Evolutionary conservation across 2,113 vertebrate species (phyloP).

Genomic region (Odocoileus hemionus): DNA sequence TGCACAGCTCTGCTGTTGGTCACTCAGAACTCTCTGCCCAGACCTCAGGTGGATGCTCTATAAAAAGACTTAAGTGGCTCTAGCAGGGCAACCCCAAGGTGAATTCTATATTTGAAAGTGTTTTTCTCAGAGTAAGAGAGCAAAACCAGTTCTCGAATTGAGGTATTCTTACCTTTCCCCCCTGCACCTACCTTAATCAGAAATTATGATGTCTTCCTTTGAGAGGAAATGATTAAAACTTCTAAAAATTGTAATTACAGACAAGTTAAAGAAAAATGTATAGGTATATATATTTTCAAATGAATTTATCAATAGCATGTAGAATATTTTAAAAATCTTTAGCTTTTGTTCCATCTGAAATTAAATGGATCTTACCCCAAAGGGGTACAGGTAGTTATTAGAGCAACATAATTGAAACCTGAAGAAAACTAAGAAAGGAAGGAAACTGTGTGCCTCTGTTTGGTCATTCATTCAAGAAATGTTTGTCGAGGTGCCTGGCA

Average conservation of each 20-base stretch:
- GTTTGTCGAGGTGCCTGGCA: not conserved
- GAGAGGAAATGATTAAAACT: not conserved
- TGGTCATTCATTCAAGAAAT: not conserved
- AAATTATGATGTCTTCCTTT: not conserved
- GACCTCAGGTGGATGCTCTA: not conserved
- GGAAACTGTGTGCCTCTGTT: not conserved
- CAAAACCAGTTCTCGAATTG: not conserved
- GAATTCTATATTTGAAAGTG: not conserved
- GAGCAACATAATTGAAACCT: not conserved
- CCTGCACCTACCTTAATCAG: not conserved
- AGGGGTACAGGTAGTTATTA: not conserved
- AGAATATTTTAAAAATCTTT: not conserved
- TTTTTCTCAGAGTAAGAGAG: not conserved
- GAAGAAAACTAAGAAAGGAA: not conserved
- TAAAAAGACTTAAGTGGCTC: not conserved
- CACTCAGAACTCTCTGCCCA: not conserved
- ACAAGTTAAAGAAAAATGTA: not conserved
- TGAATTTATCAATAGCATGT: not conserved
- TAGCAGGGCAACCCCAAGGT: not conserved
- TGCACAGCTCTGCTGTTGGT: not conserved
- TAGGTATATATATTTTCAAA: not conserved
- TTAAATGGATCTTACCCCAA: not conserved
- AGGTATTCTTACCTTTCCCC: not conserved
- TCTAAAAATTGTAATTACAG: conserved; percentile 7
- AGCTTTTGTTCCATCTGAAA: not conserved